Evolutionary conservation across 30 jellyfish, hydroid and myxozoan genomes (phyloP).

Genomic region (Turritopsis dohrnii): DNA sequence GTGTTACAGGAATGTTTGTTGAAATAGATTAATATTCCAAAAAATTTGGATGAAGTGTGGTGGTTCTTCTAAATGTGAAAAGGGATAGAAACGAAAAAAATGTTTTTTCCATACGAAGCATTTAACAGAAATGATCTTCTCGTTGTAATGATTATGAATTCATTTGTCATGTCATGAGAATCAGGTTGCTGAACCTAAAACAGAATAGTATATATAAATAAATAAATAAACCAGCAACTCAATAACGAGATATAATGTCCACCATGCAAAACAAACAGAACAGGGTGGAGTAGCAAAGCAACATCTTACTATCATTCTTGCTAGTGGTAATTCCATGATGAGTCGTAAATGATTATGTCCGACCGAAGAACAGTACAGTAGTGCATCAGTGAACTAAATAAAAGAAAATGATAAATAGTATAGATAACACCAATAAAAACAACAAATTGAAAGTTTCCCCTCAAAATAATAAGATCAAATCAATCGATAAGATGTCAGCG

Average conservation of each 20-base stretch:
- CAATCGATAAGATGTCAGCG: too few species aligned
- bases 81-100: neutral
- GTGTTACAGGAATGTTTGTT: neutral
- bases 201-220: neutral
- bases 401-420: neutral
- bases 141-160: conserved; percentile 71
- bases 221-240: neutral
- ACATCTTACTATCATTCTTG: conserved; percentile 86
- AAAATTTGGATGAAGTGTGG: neutral
- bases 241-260: too few species aligned
- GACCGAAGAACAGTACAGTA: conserved; percentile 77
- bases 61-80: neutral
- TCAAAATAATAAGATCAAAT: neutral
- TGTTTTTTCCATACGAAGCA: conserved; percentile 59
- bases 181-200: conserved; percentile 71
- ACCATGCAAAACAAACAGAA: too few species aligned
- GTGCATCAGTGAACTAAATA: conserved; percentile 76
- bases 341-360: conserved; percentile 75
- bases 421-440: neutral
- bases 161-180: conserved; percentile 72
- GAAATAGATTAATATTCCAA: neutral
- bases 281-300: too few species aligned
- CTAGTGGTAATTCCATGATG: conserved; percentile 83
- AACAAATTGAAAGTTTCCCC: neutral
- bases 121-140: conserved; percentile 76